A percentile compares a stretch with the other conserved stretches of the same genome.
Evolutionary conservation across 2,888 invertebrate species (phyloP).

Genomic region (Entomobrya proxima): DNA sequence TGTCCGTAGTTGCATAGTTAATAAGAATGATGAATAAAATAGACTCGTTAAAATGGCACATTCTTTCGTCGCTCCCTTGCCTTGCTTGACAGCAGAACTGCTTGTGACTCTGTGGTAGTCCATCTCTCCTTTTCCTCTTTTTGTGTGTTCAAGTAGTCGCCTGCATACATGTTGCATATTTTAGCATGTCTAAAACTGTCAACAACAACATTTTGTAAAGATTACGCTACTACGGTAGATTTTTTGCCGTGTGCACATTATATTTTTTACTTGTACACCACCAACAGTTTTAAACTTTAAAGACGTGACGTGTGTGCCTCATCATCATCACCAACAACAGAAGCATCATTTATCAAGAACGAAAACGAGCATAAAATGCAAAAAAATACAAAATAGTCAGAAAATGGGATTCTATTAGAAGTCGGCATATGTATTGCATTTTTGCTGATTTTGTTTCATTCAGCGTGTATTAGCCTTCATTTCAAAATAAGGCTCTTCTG

Average conservation of each 20-base stretch:
- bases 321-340: not conserved
- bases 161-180: constrained; percentile 29
- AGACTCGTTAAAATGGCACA: constrained; percentile 24
- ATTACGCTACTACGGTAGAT: constrained; percentile 13
- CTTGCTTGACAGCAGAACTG: not conserved
- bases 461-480: not conserved
- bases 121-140: not conserved
- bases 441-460: not conserved
- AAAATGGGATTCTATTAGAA: not conserved
- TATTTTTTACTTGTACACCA: no score
- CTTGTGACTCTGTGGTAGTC: not conserved
- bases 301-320: constrained; percentile 23
- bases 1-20: not conserved
- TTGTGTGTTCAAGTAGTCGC: not conserved
- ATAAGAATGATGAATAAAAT: constrained; percentile 20
- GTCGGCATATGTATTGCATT: not conserved
- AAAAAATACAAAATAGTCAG: not conserved
- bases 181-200: constrained; percentile 26
- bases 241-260: no score
- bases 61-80: constrained; percentile 25
- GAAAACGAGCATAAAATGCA: constrained; percentile 12
- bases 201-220: constrained; percentile 37
- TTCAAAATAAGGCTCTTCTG: constrained; percentile 6
- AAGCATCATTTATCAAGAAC: not conserved
- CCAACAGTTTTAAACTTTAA: constrained; percentile 18